Conservation (phyloP, 2,113 vertebrate species). For the Gymnocephalus cernua region DNA sequence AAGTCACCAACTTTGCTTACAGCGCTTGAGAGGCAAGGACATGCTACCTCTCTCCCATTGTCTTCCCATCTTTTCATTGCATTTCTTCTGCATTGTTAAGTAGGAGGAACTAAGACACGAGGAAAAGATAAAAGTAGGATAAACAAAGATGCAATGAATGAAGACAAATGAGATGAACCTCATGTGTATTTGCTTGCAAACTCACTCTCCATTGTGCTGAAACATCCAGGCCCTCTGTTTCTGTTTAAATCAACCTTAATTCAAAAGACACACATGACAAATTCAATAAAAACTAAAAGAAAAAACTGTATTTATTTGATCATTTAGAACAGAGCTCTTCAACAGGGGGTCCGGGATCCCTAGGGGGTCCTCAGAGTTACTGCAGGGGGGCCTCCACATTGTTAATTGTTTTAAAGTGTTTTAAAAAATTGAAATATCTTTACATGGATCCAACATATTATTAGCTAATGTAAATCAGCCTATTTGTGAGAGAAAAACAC, state of each 20-base stretch:
- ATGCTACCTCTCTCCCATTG: background rate
- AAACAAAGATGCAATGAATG: conserved; percentile 35
- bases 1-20: conserved; percentile 20
- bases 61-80: background rate
- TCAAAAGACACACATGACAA: background rate
- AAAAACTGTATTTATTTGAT: background rate
- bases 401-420: no score
- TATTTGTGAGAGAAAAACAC: background rate
- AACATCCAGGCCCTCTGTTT: conserved; percentile 1
- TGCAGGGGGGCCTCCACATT: no score
- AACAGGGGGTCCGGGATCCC: no score
- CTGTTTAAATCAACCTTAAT: background rate
- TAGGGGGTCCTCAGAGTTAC: no score
- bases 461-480: no score
- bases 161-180: conserved; percentile 46
- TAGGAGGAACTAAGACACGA: background rate
- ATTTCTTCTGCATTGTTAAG: conserved; percentile 5
- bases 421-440: no score
- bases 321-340: background rate
- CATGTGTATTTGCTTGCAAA: conserved; percentile 13
- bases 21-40: background rate
- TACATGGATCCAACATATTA: no score
- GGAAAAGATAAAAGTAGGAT: conserved; percentile 17
- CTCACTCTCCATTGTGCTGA: background rate
- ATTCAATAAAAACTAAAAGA: conserved; percentile 22